Conservation (phyloP, 2,888 invertebrate genomes). For the Serrognathus titanus region DNA sequence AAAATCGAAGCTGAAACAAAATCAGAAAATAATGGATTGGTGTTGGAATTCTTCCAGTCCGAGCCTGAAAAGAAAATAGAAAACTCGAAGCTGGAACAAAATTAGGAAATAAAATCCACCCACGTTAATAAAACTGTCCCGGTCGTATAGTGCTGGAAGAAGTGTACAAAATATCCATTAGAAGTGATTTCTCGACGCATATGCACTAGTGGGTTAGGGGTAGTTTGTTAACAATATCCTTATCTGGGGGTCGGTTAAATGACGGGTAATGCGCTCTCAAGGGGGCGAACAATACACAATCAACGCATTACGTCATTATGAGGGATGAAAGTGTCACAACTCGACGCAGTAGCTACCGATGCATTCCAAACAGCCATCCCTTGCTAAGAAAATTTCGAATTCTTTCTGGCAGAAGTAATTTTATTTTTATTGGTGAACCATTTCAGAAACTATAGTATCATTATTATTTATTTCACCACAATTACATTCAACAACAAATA, state of each 20-base stretch:
- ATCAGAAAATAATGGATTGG: background rate
- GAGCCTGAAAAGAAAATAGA: no score
- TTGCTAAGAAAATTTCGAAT: no score
- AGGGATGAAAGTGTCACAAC: conserved; percentile 1
- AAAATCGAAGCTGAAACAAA: conserved; percentile 74
- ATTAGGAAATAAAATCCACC: no score
- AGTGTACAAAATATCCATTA: conserved; percentile 32
- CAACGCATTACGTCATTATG: conserved; percentile 49
- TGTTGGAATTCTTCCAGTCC: no score
- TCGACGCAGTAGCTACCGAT: background rate
- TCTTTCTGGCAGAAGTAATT: no score
- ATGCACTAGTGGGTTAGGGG: conserved; percentile 30
- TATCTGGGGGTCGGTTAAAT: conserved; percentile 43
- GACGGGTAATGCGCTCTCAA: conserved; percentile 45
- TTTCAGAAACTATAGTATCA: no score
- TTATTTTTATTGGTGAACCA: no score
- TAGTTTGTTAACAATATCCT: conserved; percentile 49
- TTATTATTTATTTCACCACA: no score
- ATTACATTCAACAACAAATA: no score
- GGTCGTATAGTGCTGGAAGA: conserved; percentile 5
- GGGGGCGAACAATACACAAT: conserved; percentile 49
- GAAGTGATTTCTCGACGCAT: conserved; percentile 24
- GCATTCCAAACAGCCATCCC: background rate
- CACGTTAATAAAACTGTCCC: background rate
- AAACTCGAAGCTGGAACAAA: no score